Evolutionary conservation across 2,113 vertebrate species (phyloP), one percentile per base, ranked within the genome.

Genomic region (Erpornis zantholeuca): DNA sequence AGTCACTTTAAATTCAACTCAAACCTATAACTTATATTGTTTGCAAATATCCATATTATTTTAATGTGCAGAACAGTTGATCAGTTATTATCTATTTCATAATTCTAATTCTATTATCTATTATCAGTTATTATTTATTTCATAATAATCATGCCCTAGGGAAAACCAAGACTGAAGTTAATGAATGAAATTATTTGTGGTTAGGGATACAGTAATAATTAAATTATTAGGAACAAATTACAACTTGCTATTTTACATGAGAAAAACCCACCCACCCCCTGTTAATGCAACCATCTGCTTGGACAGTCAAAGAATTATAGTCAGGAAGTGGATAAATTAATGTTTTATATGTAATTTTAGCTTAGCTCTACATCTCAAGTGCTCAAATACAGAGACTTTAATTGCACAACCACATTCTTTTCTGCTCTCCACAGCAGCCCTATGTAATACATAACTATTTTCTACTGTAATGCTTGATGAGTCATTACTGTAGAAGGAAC

Each of bases 401-500:
- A 56, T 83, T 94, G 69, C 85, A 78, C 88, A 88, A 81, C 56
- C 60, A 38, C 85, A 82, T 95, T 90, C 87, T 93, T 96, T 82
- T 75, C 71, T 72, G 57, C 35, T 95, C 79, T 94, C 78, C 61
- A 66, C 45, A 66, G 71, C 70, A 96, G 81, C 24, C 24, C 49
- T 65, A 24, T 91, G 86, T 82, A 83, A 86, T 60, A 82, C 65
- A 82, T 90, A 77, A 88, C 80, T 91, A 75, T 95, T 88, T 92
- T 92, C 68, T 88, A 88, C 91, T 93, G 92, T 94, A 96, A 91
- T 11, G 1, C 71, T 56, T 86, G 63, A 65, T 95, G 91, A 96
- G 59, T 94, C 93, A 95, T 82, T 91, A 80, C 75, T 82, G 63
- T 80, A 92, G 92, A 92, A 94, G 76, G 80, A 77, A 80, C 3